Percentiles rank a stretch among this genome's conserved stretches.
Conservation (phyloP, 1,140 invertebrate genomes). For the Hyphantria cunea region DNA sequence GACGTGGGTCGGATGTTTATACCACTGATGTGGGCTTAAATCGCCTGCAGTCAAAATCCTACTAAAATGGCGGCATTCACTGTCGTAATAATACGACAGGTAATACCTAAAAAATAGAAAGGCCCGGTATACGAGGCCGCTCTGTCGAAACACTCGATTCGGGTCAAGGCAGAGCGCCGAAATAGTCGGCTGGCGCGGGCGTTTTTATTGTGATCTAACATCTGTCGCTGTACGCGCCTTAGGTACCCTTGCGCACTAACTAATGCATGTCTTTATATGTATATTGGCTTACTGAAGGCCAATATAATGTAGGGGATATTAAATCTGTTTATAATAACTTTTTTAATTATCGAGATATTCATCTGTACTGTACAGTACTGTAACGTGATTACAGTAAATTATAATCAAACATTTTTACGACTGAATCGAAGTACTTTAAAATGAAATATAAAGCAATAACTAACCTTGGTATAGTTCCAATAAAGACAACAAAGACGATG, state of each 20-base stretch:
- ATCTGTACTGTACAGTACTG: too few species aligned
- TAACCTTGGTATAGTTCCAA: too few species aligned
- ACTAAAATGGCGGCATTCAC: constrained; percentile 68
- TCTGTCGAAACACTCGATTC: constrained; percentile 79
- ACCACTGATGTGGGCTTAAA: constrained; percentile 52
- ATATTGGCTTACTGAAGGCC: too few species aligned
- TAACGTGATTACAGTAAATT: too few species aligned
- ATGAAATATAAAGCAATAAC: too few species aligned
- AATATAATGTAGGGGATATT: too few species aligned
- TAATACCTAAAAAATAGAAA: constrained; percentile 82
- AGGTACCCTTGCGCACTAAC: constrained; percentile 37
- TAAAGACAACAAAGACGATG: too few species aligned
- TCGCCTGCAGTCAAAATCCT: constrained; percentile 60
- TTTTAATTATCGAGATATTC: too few species aligned
- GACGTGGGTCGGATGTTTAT: constrained; percentile 37
- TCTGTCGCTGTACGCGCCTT: constrained; percentile 62
- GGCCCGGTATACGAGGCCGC: constrained; percentile 79
- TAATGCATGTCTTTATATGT: constrained; percentile 2
- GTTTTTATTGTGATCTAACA: constrained; percentile 80
- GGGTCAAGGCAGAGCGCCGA: constrained; percentile 79
- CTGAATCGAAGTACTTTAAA: too few species aligned
- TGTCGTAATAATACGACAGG: constrained; percentile 80
- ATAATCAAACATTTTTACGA: too few species aligned
- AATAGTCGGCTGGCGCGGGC: constrained; percentile 76
- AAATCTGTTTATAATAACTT: too few species aligned